A percentile compares a stretch with the other conserved stretches of the same genome.
phyloP scores from a whole-genome alignment of 2,888 invertebrate genomes.

The Plagodis pulveraria region DNA sequence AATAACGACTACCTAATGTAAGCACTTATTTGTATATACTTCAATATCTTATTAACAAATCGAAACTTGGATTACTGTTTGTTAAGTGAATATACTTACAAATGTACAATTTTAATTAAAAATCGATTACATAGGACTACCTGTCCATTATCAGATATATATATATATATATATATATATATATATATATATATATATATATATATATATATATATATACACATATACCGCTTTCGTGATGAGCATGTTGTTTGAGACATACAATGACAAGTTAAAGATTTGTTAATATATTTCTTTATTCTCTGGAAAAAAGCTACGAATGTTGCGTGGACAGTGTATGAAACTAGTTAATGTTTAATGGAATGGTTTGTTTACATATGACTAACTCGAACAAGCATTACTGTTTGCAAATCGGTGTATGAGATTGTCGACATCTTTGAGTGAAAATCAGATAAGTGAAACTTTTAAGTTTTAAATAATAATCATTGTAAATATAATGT shows the following conservation, averaged over 20 bases:
- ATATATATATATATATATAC: no score
- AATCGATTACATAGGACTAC: no score
- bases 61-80: slow-evolving; percentile 27
- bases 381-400: slow-evolving; percentile 54
- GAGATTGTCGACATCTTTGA: slow-evolving; percentile 41
- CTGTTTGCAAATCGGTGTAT: slow-evolving; percentile 44
- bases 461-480: not conserved
- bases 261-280: slow-evolving; percentile 47
- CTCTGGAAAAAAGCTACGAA: slow-evolving; percentile 64
- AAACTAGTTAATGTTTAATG: slow-evolving; percentile 38
- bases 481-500: no score
- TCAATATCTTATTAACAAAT: slow-evolving; percentile 46
- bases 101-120: no score
- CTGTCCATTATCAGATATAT: no score
- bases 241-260: no score
- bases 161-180: no score
- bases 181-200: no score
- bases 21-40: slow-evolving; percentile 53
- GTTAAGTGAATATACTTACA: no score
- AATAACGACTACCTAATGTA: slow-evolving; percentile 34
- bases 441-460: slow-evolving; percentile 9
- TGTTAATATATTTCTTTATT: slow-evolving; percentile 47
- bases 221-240: no score
- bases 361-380: slow-evolving; percentile 56
- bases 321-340: slow-evolving; percentile 78